These are phyloP conservation scores for Poicephalus gulielmi DNA, from an alignment of 2,113 vertebrate species.

Conservation along the genomic window DNA sequence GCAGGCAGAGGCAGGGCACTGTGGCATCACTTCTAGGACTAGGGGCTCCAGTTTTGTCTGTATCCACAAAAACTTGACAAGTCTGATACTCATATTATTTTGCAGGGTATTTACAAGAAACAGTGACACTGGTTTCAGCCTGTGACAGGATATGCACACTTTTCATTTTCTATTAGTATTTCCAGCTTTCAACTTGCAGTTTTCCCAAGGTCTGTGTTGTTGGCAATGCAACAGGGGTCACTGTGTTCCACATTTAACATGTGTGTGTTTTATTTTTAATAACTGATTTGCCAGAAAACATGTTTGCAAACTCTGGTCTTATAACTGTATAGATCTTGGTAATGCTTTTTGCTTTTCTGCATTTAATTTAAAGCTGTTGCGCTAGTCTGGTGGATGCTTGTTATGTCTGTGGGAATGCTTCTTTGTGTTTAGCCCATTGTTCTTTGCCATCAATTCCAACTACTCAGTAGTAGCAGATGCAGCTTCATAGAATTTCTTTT, in stretches of 20 bases:
- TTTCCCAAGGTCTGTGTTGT: background rate
- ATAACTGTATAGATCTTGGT: background rate
- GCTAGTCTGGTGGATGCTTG: background rate
- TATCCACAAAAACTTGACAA: background rate
- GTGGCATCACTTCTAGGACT: background rate
- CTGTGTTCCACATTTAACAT: background rate
- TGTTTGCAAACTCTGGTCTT: background rate
- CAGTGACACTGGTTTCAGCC: background rate
- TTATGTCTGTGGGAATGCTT: background rate
- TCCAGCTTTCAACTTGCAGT: background rate
- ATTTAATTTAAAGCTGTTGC: background rate
- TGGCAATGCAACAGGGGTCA: background rate
- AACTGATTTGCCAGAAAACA: background rate
- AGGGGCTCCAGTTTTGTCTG: background rate
- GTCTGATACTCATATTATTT: background rate
- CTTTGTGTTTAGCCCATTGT: background rate
- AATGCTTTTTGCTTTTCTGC: slow-evolving; percentile 3
- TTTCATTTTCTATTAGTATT: background rate
- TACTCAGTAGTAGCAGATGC: background rate
- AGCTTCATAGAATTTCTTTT: background rate
- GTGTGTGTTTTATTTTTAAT: slow-evolving; percentile 1
- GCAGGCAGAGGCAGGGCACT: background rate
- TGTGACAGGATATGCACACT: background rate
- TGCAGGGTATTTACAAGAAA: background rate
- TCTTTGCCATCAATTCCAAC: background rate